A percentile compares a stretch with the other conserved stretches of the same genome.
Conservation (phyloP, 2,888 invertebrate genomes). For the Lycia hirtaria region DNA sequence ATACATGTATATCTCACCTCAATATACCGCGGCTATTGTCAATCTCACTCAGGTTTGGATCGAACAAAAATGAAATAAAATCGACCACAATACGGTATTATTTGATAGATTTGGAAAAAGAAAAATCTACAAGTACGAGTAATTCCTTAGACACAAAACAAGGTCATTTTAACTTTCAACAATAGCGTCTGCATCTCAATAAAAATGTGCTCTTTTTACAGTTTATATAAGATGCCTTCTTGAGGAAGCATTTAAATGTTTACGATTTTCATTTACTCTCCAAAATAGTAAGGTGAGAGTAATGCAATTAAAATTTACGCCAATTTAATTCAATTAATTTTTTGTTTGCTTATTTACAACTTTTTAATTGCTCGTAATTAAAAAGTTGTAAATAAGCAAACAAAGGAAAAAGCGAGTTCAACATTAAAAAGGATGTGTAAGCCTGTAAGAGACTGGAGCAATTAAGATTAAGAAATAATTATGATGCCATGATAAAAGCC, state of each 20-base stretch:
- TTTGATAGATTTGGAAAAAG: slow-evolving; percentile 21
- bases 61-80: slow-evolving; percentile 23
- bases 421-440: neutral
- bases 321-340: too few species aligned
- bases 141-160: neutral
- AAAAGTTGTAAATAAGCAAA: neutral
- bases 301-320: too few species aligned
- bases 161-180: neutral
- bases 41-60: slow-evolving; percentile 34
- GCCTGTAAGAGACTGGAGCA: neutral
- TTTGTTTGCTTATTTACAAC: too few species aligned
- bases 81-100: slow-evolving; percentile 27
- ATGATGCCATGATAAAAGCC: slow-evolving; percentile 1
- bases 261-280: too few species aligned
- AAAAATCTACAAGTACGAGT: neutral
- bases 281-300: too few species aligned
- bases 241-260: too few species aligned
- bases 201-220: neutral
- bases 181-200: neutral
- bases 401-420: neutral
- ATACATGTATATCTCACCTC: slow-evolving; percentile 9
- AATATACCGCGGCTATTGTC: too few species aligned
- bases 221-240: too few species aligned
- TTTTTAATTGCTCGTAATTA: neutral
- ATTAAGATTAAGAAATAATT: neutral